phyloP scores from a whole-genome alignment of 1,140 invertebrate genomes.

The Steinernema khuongi region DNA sequence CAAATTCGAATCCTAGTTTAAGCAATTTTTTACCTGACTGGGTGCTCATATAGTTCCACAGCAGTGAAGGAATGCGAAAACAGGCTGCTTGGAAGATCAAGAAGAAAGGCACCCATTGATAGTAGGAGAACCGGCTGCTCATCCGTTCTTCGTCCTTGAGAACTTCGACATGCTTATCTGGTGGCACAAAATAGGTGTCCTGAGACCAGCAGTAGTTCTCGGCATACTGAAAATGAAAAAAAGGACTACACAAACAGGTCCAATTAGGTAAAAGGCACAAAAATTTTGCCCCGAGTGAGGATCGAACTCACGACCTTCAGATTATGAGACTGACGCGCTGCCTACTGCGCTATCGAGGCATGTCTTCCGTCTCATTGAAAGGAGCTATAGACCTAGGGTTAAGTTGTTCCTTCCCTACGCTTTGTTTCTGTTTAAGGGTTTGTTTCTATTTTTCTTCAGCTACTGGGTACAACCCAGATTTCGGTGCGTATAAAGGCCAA shows the following conservation, averaged over 20 bases:
- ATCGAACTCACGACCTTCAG: slow-evolving; percentile 92
- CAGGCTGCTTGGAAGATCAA: slow-evolving; percentile 60
- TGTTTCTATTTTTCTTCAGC: slow-evolving; percentile 1
- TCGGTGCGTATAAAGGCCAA: background rate
- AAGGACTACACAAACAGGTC: no score
- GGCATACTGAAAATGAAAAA: slow-evolving; percentile 49
- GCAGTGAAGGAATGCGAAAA: slow-evolving; percentile 59
- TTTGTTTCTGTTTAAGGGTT: no score
- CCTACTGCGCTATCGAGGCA: slow-evolving; percentile 74
- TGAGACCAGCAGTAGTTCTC: slow-evolving; percentile 58
- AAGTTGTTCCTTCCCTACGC: no score
- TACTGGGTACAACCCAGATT: background rate
- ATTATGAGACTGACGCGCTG: slow-evolving; percentile 94
- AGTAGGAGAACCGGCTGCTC: slow-evolving; percentile 52
- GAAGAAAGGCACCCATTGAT: slow-evolving; percentile 63
- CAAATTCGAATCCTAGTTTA: no score
- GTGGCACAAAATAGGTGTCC: slow-evolving; percentile 54
- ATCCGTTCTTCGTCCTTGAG: slow-evolving; percentile 40
- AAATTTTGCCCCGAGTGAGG: slow-evolving; percentile 68
- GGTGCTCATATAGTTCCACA: slow-evolving; percentile 57
- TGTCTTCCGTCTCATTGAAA: no score
- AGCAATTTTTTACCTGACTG: slow-evolving; percentile 45
- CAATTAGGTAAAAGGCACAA: no score
- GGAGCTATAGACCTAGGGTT: no score
- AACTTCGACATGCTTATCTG: slow-evolving; percentile 47